These are phyloP conservation scores for Parelbella ahira DNA, from an alignment of 2,888 invertebrate species.

Conservation along the genomic window DNA sequence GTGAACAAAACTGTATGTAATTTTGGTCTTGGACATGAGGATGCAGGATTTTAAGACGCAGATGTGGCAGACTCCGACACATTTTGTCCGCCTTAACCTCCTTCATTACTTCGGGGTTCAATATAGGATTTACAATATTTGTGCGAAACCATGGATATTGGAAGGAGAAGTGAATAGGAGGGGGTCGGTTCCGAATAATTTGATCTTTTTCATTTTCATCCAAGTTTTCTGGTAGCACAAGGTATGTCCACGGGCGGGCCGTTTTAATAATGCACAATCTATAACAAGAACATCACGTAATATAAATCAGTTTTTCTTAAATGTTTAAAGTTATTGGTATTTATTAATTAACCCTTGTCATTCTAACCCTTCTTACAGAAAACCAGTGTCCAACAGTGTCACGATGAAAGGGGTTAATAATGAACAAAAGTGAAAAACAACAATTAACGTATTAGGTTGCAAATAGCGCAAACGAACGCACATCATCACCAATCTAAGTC, in stretches of 20 bases:
- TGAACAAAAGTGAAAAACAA: too few species aligned
- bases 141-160: slow-evolving; percentile 1
- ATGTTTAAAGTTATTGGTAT: too few species aligned
- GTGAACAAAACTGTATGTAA: neutral
- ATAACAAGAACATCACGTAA: neutral
- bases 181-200: neutral
- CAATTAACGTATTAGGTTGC: too few species aligned
- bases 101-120: neutral
- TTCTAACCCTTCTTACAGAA: too few species aligned
- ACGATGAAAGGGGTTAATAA: too few species aligned
- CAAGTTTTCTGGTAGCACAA: slow-evolving; percentile 1
- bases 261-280: slow-evolving; percentile 6
- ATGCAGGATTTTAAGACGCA: slow-evolving; percentile 2
- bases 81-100: neutral
- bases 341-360: too few species aligned
- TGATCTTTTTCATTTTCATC: neutral
- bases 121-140: neutral
- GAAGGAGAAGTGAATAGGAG: neutral
- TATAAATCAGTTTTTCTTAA: too few species aligned
- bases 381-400: too few species aligned
- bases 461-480: too few species aligned
- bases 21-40: neutral
- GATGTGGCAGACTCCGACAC: neutral
- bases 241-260: neutral
- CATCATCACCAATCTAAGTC: too few species aligned